A percentile compares a stretch with the other conserved stretches of the same genome.
Evolutionary conservation across 2,113 vertebrate species (phyloP).

Genomic region (Brachionichthys hirsutus): DNA sequence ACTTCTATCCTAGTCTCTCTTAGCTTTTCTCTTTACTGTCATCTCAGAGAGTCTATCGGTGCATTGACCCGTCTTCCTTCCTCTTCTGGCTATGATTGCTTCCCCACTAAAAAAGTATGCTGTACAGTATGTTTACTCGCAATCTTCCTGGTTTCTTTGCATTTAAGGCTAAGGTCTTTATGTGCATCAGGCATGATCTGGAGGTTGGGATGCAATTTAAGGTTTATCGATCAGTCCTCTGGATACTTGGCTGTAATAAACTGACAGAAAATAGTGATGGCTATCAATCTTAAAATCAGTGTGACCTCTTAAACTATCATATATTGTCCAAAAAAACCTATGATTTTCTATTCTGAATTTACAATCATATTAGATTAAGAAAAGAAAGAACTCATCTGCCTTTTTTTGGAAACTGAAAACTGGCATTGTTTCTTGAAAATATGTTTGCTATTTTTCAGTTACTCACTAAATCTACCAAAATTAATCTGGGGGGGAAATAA

Average conservation of each 20-base stretch:
- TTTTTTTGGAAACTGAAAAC: not conserved
- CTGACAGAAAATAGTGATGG: slow-evolving; percentile 3
- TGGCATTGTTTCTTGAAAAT: not conserved
- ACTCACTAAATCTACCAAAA: too few relatives aligned
- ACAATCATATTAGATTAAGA: not conserved
- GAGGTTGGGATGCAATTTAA: not conserved
- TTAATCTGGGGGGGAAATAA: too few relatives aligned
- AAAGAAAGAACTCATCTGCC: not conserved
- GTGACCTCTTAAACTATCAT: not conserved
- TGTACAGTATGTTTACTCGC: slow-evolving; percentile 27
- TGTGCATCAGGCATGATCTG: slow-evolving; percentile 1
- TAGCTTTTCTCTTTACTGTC: slow-evolving; percentile 70
- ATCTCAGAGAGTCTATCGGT: slow-evolving; percentile 54
- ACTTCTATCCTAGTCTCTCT: slow-evolving; percentile 64
- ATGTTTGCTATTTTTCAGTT: not conserved
- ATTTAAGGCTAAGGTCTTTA: not conserved
- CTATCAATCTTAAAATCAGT: not conserved
- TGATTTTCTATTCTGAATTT: not conserved
- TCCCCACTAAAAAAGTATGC: slow-evolving; percentile 47
- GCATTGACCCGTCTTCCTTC: slow-evolving; percentile 47
- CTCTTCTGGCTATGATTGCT: slow-evolving; percentile 46
- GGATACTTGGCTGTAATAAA: slow-evolving; percentile 11
- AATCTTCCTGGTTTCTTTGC: slow-evolving; percentile 14
- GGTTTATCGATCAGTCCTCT: slow-evolving; percentile 2
- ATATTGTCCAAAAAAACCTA: not conserved